phyloP scores from a whole-genome alignment of 2,113 vertebrate genomes.

The Salvator merianae region DNA sequence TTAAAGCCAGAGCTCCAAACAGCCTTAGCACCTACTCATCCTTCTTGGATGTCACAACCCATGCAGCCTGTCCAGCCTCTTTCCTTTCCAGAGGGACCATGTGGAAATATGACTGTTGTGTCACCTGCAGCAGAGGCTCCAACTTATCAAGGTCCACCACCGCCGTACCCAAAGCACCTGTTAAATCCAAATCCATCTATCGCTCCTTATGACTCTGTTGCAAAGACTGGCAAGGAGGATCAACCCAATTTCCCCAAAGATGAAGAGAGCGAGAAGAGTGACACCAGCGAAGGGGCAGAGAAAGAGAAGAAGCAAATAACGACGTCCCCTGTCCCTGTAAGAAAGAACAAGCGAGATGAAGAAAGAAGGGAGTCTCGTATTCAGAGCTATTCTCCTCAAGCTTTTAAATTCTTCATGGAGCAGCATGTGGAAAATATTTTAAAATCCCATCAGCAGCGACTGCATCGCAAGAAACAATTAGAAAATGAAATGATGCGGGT shows the following conservation, averaged over 20 bases:
- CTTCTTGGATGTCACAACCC: slow-evolving; percentile 85
- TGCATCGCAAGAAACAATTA: slow-evolving; percentile 94
- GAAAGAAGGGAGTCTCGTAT: slow-evolving; percentile 88
- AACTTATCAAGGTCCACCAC: slow-evolving; percentile 84
- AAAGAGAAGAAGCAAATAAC: slow-evolving; percentile 97
- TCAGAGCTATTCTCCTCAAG: slow-evolving; percentile 93
- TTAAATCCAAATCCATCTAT: slow-evolving; percentile 79
- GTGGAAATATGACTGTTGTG: slow-evolving; percentile 71
- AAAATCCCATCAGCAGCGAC: slow-evolving; percentile 93
- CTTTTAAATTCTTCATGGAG: slow-evolving; percentile 99
- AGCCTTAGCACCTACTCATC: slow-evolving; percentile 91
- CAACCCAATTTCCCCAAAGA: slow-evolving; percentile 68
- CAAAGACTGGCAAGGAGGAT: slow-evolving; percentile 76
- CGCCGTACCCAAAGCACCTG: slow-evolving; percentile 90
- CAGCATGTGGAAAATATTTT: slow-evolving; percentile 98
- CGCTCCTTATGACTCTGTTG: slow-evolving; percentile 67
- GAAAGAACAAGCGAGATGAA: slow-evolving; percentile 92
- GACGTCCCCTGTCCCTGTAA: slow-evolving; percentile 92
- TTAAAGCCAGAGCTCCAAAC: slow-evolving; percentile 95
- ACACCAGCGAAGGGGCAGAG: slow-evolving; percentile 72
- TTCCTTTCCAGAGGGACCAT: slow-evolving; percentile 71
- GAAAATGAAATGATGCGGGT: slow-evolving; percentile 99
- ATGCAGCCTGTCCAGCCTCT: slow-evolving; percentile 71
- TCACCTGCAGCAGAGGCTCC: slow-evolving; percentile 81
- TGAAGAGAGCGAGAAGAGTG: slow-evolving; percentile 76